Conservation (phyloP, 2,888 invertebrate species). For the Pseudolycoriella hygida region DNA sequence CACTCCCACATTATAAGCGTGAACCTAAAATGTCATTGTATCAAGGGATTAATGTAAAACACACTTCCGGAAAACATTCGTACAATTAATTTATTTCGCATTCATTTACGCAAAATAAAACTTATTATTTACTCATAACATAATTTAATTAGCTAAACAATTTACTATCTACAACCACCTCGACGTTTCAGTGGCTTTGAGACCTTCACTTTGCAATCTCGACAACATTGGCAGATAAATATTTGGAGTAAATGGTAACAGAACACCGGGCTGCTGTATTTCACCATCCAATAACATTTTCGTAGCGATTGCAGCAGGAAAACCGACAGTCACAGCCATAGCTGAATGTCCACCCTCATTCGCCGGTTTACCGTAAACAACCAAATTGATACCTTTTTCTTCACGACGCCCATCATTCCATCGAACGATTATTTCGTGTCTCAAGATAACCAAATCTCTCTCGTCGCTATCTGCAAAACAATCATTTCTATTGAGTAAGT, state of each 20-base stretch:
- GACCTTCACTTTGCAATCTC: constrained; percentile 70
- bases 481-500: not conserved
- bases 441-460: constrained; percentile 82
- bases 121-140: no score
- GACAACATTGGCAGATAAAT: constrained; percentile 86
- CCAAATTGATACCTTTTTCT: constrained; percentile 66
- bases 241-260: constrained; percentile 79
- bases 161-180: constrained; percentile 22
- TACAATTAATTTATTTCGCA: no score
- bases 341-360: constrained; percentile 61
- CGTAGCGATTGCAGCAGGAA: constrained; percentile 86
- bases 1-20: no score
- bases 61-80: no score
- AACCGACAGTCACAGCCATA: constrained; percentile 89
- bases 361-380: constrained; percentile 65
- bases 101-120: no score
- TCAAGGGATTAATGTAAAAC: no score
- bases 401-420: constrained; percentile 82
- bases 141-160: no score
- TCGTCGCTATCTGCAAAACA: constrained; percentile 52
- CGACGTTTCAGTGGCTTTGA: constrained; percentile 49
- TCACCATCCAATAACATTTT: constrained; percentile 98
- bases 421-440: constrained; percentile 82
- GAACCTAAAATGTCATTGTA: no score
- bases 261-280: constrained; percentile 87